Conservation (phyloP, 1,140 invertebrate species). For the Venustaconcha ellipsiformis region DNA sequence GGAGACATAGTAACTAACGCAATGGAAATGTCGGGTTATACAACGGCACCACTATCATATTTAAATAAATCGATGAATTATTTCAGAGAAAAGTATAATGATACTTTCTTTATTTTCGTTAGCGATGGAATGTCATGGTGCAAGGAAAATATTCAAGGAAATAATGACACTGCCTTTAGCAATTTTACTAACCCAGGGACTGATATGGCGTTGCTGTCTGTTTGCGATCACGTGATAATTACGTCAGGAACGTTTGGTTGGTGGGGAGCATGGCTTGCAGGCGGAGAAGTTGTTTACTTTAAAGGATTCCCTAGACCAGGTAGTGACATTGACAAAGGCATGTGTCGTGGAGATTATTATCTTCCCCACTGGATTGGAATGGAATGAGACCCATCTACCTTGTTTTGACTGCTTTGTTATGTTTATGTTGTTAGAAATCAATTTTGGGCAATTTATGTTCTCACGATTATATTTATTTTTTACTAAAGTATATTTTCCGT, state of each 20-base stretch:
- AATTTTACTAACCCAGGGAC: constrained; percentile 39
- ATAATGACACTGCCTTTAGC: constrained; percentile 34
- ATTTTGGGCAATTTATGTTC: too few relatives aligned
- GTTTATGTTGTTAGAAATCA: too few relatives aligned
- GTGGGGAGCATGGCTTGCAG: constrained; percentile 56
- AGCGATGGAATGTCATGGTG: constrained; percentile 52
- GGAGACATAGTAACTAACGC: constrained; percentile 29
- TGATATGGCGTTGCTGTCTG: constrained; percentile 52
- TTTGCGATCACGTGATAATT: constrained; percentile 56
- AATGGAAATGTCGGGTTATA: constrained; percentile 28
- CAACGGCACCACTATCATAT: constrained; percentile 31
- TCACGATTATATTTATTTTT: too few relatives aligned
- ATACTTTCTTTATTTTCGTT: constrained; percentile 45
- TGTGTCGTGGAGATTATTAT: constrained; percentile 37
- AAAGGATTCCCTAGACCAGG: constrained; percentile 36
- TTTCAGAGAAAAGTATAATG: constrained; percentile 28
- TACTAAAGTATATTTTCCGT: too few relatives aligned
- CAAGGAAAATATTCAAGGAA: constrained; percentile 21
- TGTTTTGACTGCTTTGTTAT: too few relatives aligned
- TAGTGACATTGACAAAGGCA: constrained; percentile 23
- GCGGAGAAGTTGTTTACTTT: constrained; percentile 52
- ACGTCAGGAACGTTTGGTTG: constrained; percentile 58
- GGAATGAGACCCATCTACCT: too few relatives aligned
- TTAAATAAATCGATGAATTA: constrained; percentile 37
- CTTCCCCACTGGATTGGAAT: constrained; percentile 39